Evolutionary conservation across 1,140 invertebrate species (phyloP).

Genomic region (Lordiphosa stackelbergi): DNA sequence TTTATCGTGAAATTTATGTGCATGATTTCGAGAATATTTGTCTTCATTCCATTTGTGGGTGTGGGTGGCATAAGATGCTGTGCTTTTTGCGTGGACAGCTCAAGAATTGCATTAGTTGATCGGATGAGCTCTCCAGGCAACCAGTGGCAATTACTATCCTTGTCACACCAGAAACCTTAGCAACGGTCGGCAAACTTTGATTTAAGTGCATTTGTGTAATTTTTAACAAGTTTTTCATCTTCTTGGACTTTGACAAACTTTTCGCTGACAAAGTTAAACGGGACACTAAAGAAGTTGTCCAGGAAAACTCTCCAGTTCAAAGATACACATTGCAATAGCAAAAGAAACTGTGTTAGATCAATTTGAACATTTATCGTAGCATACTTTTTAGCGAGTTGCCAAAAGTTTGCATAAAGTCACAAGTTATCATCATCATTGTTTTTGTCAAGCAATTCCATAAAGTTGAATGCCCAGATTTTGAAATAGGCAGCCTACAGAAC

Average conservation of each 20-base stretch:
- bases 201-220: conserved; percentile 36
- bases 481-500: no score
- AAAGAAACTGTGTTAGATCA: background rate
- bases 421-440: no score
- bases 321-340: conserved; percentile 9
- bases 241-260: conserved; percentile 29
- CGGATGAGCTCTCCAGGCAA: conserved; percentile 8
- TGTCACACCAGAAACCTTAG: background rate
- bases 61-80: no score
- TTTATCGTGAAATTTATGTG: conserved; percentile 20
- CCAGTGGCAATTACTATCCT: background rate
- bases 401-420: no score
- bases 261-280: conserved; percentile 37
- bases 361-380: conserved; percentile 5
- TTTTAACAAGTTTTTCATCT: conserved; percentile 21
- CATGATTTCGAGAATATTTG: conserved; percentile 44
- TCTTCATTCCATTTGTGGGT: conserved; percentile 8
- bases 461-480: no score
- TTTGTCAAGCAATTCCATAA: no score
- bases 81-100: no score
- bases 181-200: conserved; percentile 31
- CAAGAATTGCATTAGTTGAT: no score
- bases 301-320: conserved; percentile 24
- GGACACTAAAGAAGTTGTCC: conserved; percentile 36
- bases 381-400: no score